Evolutionary conservation across 2,113 vertebrate species (phyloP), one percentile per base, ranked within the genome.

Genomic region (Proteles cristata): DNA sequence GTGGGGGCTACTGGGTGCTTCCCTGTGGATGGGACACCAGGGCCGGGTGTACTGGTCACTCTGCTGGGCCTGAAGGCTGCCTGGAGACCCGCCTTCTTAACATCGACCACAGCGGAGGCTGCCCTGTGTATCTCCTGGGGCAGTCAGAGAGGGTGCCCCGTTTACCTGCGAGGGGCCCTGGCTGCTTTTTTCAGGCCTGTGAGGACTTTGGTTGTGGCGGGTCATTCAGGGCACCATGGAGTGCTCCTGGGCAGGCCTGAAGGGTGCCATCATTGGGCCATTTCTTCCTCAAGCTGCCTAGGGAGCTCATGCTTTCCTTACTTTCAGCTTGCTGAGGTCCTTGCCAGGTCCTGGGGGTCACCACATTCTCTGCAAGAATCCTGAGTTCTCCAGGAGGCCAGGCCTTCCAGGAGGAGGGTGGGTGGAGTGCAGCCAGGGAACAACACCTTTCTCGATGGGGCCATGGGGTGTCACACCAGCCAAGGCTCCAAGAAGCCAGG

Each of bases 351-450:
- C 0, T 98, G 98, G 45, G 97, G 31, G 99, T 99, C 71, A 99
- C 99, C 12, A 98, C 98, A 0, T 99, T 99, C 1, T 99, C 97
- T 80, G 99, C 95, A 99, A 98, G 91, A 99, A 99, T 26, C 99
- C 99, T 86, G 99, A 92, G 94, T 99, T 99, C 97, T 99, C 99
- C 77, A 99, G 97, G 95, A 99, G 99, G 94, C 99, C 76, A 99
- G 93, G 15, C 99, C 99, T 1, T 99, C 99, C 85, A 99, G 97
- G 82, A 99, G 99, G 33, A 99, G 98, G 5, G 96, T 84, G 82
- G 99, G 99, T 0, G 99, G 99, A 0, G 99, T 99, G 96, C 99
- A 99, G 4, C 99, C 99, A 0, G 99, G 99, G 93, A 99, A 99
- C 0, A 99, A 98, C 19, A 99, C 21, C 99, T 94, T 99, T 99